Evolutionary conservation across 2,797 vertebrate species (phyloP).

Genomic region (Triplophysa bombifrons): DNA sequence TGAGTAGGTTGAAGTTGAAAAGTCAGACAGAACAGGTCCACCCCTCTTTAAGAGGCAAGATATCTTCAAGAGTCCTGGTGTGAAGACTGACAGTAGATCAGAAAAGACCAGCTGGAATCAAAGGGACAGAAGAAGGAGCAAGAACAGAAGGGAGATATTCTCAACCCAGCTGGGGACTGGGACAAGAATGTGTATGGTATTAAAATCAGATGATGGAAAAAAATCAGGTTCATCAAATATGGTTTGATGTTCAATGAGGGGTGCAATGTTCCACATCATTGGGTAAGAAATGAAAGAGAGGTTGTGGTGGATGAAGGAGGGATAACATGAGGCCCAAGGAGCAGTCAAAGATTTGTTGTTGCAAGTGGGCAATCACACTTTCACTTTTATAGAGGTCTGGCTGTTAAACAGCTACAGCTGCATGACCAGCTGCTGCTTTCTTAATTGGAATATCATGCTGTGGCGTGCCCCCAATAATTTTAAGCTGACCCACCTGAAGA

Average conservation of each 20-base stretch:
- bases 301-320: background rate
- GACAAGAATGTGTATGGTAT: slow-evolving; percentile 64
- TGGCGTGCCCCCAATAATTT: background rate
- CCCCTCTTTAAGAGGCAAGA: slow-evolving; percentile 35
- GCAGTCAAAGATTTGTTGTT: slow-evolving; percentile 24
- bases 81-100: slow-evolving; percentile 42
- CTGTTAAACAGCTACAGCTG: background rate
- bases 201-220: slow-evolving; percentile 40
- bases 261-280: background rate
- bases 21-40: slow-evolving; percentile 50
- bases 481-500: background rate
- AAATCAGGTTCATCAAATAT: slow-evolving; percentile 15
- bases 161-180: slow-evolving; percentile 58
- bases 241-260: slow-evolving; percentile 21
- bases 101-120: slow-evolving; percentile 22
- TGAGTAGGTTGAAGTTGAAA: slow-evolving; percentile 65
- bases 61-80: slow-evolving; percentile 30
- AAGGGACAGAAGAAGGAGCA: slow-evolving; percentile 24
- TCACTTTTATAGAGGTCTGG: too few relatives aligned
- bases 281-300: background rate
- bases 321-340: background rate
- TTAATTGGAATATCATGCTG: background rate
- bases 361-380: background rate
- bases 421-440: background rate
- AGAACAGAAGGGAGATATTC: slow-evolving; percentile 46